These are phyloP conservation scores for Festucalex cinctus DNA, from an alignment of 2,113 vertebrate genomes.

Conservation along the genomic window DNA sequence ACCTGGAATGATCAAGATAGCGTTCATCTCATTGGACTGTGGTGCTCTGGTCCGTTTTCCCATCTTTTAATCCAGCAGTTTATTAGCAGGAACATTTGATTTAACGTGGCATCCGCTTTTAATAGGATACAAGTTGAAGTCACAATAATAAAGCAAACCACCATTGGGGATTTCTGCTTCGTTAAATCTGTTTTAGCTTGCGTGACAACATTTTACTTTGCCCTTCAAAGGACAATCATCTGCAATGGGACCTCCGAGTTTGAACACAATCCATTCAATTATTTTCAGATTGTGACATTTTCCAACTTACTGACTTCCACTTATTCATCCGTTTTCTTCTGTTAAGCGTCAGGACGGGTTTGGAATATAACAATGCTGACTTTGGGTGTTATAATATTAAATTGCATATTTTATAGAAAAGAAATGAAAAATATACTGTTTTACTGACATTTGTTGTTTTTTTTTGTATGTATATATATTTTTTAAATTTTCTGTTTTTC, in stretches of 20 bases:
- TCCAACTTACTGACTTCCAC: neutral
- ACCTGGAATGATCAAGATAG: conserved; percentile 26
- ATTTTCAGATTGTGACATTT: neutral
- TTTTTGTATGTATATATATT: too few species aligned
- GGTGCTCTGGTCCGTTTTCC: neutral
- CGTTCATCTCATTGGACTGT: conserved; percentile 33
- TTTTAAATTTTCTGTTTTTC: too few species aligned
- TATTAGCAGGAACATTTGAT: conserved; percentile 45
- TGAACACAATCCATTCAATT: too few species aligned
- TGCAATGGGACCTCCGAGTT: neutral
- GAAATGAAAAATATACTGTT: too few species aligned
- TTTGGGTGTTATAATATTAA: too few species aligned
- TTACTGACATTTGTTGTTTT: too few species aligned
- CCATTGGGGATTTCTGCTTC: conserved; percentile 13
- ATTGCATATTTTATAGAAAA: too few species aligned
- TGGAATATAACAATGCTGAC: too few species aligned
- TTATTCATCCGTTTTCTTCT: neutral
- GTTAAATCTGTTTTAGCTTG: conserved; percentile 30
- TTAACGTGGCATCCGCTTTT: conserved; percentile 32
- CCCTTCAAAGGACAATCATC: conserved; percentile 23
- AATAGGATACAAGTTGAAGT: conserved; percentile 50
- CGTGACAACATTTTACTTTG: conserved; percentile 28
- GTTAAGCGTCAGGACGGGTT: too few species aligned
- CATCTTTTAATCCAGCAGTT: conserved; percentile 30
- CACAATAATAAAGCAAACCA: conserved; percentile 39